phyloP scores from a whole-genome alignment of 1,140 invertebrate species.

The Lepidurus arcticus region DNA sequence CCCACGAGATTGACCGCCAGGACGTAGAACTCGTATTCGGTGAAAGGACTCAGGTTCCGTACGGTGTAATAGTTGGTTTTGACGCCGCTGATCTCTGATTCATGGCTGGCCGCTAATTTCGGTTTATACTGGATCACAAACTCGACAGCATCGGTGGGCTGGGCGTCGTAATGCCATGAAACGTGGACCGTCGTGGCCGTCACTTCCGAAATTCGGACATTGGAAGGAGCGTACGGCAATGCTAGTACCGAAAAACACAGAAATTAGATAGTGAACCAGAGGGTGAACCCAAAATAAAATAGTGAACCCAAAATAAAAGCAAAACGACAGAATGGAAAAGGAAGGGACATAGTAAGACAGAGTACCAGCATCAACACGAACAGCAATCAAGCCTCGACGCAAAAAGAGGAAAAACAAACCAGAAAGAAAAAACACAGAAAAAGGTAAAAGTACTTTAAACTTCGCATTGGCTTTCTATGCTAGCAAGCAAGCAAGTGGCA shows the following conservation, averaged over 20 bases:
- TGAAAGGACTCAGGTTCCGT: conserved; percentile 81
- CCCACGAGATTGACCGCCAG: conserved; percentile 91
- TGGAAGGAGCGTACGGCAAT: conserved; percentile 77
- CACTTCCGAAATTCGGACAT: conserved; percentile 82
- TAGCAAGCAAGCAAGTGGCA: not conserved
- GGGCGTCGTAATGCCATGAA: conserved; percentile 71
- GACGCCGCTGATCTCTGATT: conserved; percentile 83
- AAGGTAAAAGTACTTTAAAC: conserved; percentile 44
- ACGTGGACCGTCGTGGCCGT: conserved; percentile 85
- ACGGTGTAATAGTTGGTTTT: conserved; percentile 88
- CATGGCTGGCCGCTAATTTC: conserved; percentile 61
- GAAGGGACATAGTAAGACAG: too few relatives aligned
- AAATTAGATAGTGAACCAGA: conserved; percentile 30
- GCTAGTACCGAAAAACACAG: conserved; percentile 51
- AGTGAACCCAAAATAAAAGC: conserved; percentile 27
- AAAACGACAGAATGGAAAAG: too few relatives aligned
- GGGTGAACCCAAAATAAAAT: too few relatives aligned
- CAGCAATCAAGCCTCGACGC: not conserved
- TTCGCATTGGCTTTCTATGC: conserved; percentile 48
- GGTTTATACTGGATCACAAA: conserved; percentile 95
- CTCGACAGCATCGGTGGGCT: conserved; percentile 75
- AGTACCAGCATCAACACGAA: conserved; percentile 56
- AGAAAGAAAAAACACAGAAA: not conserved
- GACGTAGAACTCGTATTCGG: conserved; percentile 94
- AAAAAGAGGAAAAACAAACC: not conserved